Conservation (phyloP, 2,113 vertebrate genomes). For the Petaurus breviceps region DNA sequence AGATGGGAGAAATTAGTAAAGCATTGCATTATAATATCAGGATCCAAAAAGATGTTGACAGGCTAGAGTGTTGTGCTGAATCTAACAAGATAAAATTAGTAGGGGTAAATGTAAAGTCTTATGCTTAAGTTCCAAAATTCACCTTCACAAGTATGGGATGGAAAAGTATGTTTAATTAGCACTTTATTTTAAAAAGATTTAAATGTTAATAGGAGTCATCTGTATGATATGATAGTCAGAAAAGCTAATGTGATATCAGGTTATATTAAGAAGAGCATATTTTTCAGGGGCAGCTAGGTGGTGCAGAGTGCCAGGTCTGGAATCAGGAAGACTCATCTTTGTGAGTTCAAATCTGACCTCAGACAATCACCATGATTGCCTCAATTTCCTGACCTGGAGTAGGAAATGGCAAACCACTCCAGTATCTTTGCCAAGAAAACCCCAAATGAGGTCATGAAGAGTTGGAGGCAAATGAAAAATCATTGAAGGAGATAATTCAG, state of each 20-base stretch:
- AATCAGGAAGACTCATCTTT: too few species aligned
- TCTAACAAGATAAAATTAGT: not conserved
- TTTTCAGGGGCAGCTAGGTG: not conserved
- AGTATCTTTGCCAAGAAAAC: too few species aligned
- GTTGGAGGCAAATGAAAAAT: too few species aligned
- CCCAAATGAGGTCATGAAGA: too few species aligned
- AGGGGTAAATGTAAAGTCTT: not conserved
- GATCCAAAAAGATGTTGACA: not conserved
- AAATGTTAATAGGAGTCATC: not conserved
- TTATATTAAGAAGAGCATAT: not conserved
- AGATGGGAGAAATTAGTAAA: not conserved
- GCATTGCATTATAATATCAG: not conserved
- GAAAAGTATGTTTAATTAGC: not conserved
- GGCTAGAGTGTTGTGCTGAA: not conserved
- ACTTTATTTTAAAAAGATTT: not conserved
- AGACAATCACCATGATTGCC: too few species aligned
- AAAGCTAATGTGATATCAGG: not conserved
- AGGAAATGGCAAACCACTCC: too few species aligned
- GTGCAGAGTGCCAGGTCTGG: too few species aligned
- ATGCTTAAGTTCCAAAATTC: not conserved
- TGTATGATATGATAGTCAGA: not conserved
- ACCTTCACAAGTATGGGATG: not conserved
- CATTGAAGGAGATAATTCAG: not conserved
- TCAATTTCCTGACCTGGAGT: too few species aligned
- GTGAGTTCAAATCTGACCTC: too few species aligned